Evolutionary conservation across 2,797 vertebrate species (phyloP).

Genomic region (Rhabdophis nuchalis): DNA sequence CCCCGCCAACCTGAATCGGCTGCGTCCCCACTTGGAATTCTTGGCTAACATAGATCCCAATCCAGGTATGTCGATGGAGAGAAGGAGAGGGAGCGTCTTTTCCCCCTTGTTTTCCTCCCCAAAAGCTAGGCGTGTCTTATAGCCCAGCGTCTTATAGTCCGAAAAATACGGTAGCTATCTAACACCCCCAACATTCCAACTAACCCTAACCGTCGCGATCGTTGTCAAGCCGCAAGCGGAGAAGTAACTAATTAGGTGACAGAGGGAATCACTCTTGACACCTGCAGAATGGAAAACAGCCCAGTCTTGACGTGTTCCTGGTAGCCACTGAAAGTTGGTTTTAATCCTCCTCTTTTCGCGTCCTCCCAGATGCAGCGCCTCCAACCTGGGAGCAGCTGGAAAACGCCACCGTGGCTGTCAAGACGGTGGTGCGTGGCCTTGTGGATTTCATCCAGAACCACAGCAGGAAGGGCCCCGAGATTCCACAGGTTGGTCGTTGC

Average conservation of each 20-base stretch:
- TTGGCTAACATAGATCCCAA: slow-evolving; percentile 95
- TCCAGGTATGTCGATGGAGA: slow-evolving; percentile 75
- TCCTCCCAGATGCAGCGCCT: slow-evolving; percentile 77
- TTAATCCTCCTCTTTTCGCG: background rate
- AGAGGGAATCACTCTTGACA: too few relatives aligned
- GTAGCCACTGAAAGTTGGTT: background rate
- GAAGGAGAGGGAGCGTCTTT: too few relatives aligned
- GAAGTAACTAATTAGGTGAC: too few relatives aligned
- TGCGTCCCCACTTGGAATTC: slow-evolving; percentile 89
- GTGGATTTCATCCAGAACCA: slow-evolving; percentile 97
- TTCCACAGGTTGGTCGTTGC: slow-evolving; percentile 80
- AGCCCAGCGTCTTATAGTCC: too few relatives aligned
- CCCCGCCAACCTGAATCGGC: slow-evolving; percentile 90
- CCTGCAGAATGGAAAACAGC: too few relatives aligned
- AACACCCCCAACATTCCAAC: too few relatives aligned
- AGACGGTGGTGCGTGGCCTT: slow-evolving; percentile 89
- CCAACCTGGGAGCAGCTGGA: slow-evolving; percentile 93
- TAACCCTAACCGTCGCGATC: too few relatives aligned
- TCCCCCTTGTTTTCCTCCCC: too few relatives aligned
- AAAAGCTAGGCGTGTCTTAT: too few relatives aligned
- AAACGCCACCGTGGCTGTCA: slow-evolving; percentile 89
- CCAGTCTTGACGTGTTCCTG: too few relatives aligned
- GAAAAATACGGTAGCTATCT: too few relatives aligned
- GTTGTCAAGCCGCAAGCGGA: too few relatives aligned
- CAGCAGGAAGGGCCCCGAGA: slow-evolving; percentile 92